Percentiles rank a stretch among this genome's conserved stretches.
Conservation (phyloP, 2,888 invertebrate genomes). For the Heliconius aoede region DNA sequence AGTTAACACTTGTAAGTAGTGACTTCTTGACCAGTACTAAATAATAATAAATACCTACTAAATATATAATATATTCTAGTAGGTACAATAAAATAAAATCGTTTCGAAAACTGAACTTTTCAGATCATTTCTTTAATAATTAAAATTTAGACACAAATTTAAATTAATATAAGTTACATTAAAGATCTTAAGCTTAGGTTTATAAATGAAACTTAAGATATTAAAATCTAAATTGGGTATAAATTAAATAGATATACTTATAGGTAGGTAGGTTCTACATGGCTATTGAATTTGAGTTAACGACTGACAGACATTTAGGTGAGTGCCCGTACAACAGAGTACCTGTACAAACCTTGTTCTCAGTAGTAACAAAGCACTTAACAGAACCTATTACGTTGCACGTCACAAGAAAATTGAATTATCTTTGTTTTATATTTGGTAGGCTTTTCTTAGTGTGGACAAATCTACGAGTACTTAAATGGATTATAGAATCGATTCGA, state of each 20-base stretch:
- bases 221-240: not conserved
- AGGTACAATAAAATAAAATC: too few relatives aligned
- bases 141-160: not conserved
- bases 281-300: not conserved
- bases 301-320: constrained; percentile 8
- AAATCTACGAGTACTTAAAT: not conserved
- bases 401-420: constrained; percentile 40
- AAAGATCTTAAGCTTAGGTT: too few relatives aligned
- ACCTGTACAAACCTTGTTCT: constrained; percentile 9
- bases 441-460: not conserved
- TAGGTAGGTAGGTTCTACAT: not conserved
- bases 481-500: not conserved
- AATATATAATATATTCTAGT: too few relatives aligned
- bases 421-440: constrained; percentile 3
- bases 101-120: not conserved
- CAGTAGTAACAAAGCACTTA: constrained; percentile 26
- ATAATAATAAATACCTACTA: too few relatives aligned
- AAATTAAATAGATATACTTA: not conserved
- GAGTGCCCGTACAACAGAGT: not conserved
- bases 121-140: not conserved
- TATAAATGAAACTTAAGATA: too few relatives aligned
- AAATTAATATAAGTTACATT: too few relatives aligned
- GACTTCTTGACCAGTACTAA: too few relatives aligned
- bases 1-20: too few relatives aligned
- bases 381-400: constrained; percentile 42